Conservation (phyloP, 2,888 invertebrate genomes). For the Gryllus longicercus region DNA sequence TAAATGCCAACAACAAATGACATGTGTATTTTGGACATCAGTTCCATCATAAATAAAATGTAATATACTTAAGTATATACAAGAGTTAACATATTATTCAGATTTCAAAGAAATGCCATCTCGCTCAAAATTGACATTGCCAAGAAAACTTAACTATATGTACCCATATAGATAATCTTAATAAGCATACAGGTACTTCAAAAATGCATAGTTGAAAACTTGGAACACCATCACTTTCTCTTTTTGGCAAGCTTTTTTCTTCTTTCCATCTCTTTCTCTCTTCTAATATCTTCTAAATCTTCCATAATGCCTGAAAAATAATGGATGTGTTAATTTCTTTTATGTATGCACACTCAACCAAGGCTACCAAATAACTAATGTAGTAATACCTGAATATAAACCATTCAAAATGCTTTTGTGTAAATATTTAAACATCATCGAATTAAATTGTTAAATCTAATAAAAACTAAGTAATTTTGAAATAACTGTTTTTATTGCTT, state of each 20-base stretch:
- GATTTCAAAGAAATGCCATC: too few relatives aligned
- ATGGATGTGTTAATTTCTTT: slow-evolving; percentile 33
- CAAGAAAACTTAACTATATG: too few relatives aligned
- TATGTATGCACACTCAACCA: slow-evolving; percentile 29
- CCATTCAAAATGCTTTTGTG: not conserved
- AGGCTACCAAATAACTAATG: slow-evolving; percentile 22
- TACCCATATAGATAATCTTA: not conserved
- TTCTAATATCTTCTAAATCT: slow-evolving; percentile 85
- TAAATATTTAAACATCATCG: not conserved
- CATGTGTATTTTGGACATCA: too few relatives aligned
- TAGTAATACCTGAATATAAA: not conserved
- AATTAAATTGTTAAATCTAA: too few relatives aligned
- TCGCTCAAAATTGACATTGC: too few relatives aligned
- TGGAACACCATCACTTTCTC: not conserved
- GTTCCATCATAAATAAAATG: too few relatives aligned
- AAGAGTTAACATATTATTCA: too few relatives aligned
- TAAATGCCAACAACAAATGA: too few relatives aligned
- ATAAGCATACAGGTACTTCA: not conserved
- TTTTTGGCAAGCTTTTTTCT: slow-evolving; percentile 36
- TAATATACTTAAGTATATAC: too few relatives aligned
- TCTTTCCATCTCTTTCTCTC: slow-evolving; percentile 74
- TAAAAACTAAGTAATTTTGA: too few relatives aligned
- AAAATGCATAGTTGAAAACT: not conserved
- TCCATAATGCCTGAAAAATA: slow-evolving; percentile 71
- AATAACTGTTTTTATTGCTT: too few relatives aligned